phyloP scores from a whole-genome alignment of 1,140 invertebrate genomes.

The Drosophila oshimai region DNA sequence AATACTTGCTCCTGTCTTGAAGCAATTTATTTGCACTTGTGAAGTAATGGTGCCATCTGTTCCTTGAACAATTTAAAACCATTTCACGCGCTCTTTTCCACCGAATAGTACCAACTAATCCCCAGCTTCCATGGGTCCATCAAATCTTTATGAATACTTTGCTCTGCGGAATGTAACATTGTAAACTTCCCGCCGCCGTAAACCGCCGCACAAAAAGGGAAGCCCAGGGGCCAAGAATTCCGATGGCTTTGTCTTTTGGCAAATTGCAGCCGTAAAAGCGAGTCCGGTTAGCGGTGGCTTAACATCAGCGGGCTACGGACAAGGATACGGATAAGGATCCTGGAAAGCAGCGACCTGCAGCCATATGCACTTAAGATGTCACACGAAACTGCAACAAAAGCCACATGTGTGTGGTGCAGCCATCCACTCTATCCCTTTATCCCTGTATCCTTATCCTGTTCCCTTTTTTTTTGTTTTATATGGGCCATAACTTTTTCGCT shows the following conservation, averaged over 20 bases:
- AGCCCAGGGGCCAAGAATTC: constrained; percentile 3
- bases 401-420: constrained; percentile 58
- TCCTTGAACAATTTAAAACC: constrained; percentile 2
- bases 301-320: constrained; percentile 23
- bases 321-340: constrained; percentile 8
- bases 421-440: background rate
- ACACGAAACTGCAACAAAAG: constrained; percentile 52
- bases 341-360: constrained; percentile 13
- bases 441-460: background rate
- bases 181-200: constrained; percentile 11
- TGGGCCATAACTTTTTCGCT: constrained; percentile 52
- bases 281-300: constrained; percentile 31
- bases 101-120: constrained; percentile 8
- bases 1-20: too few relatives aligned
- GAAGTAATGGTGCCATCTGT: background rate
- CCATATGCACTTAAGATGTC: constrained; percentile 74
- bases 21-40: background rate
- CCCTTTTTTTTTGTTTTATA: constrained; percentile 31
- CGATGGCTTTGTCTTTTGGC: constrained; percentile 35
- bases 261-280: constrained; percentile 38
- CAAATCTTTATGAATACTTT: constrained; percentile 42
- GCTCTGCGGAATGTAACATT: constrained; percentile 6
- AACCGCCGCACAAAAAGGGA: background rate
- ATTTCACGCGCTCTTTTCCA: background rate
- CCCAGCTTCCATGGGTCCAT: constrained; percentile 16